Evolutionary conservation across 2,113 vertebrate genomes (phyloP), one percentile per base, ranked within the genome.

Genomic region (Zosterops lateralis): DNA sequence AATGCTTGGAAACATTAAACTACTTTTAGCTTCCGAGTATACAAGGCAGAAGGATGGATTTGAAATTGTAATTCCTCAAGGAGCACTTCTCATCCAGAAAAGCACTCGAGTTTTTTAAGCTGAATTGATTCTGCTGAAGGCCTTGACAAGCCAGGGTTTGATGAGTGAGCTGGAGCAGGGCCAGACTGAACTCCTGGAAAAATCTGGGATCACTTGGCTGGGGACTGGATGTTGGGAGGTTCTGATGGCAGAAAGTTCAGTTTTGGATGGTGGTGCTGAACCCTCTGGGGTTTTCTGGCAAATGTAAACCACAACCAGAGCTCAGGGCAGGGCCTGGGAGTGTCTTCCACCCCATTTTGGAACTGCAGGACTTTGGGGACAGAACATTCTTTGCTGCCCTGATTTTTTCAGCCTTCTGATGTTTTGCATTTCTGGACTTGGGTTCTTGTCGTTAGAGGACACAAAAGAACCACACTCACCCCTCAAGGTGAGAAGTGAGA

Each of bases 301-400:
- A 2, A 7, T 11, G 51, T 14, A 0, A 14, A 26, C 25, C 25
- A 17, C 40, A 10, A 4, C 0, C 6, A 38, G 61, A 45, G 38
- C 77, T 31, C 9, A 3, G 51, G 57, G 25, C 67, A 50, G 50
- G 1, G 48, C 2, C 40, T 71, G 57, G 19, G 65, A 18, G 44
- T 18, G 44, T 44, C 42, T 17, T 44, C 42, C 44, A 17, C 6
- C 36, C 22, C 1, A 0, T 5, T 48, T 12, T 6, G 32, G 47
- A n/a, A 8, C 6, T 25, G 48, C 75, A 51, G 50, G n/a, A n/a
- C 51, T 45, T 2, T 10, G 7, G 20, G 31, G 29, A 4, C 36
- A 45, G 66, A 57, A 29, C 29, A 32, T 47, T 58, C 81, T 44
- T 38, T 34, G 24, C 28, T 38, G 38, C 38, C 38, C 38, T 38